Evolutionary conservation across 1,140 invertebrate genomes (phyloP).

Genomic region (Tetragonula clypearis): DNA sequence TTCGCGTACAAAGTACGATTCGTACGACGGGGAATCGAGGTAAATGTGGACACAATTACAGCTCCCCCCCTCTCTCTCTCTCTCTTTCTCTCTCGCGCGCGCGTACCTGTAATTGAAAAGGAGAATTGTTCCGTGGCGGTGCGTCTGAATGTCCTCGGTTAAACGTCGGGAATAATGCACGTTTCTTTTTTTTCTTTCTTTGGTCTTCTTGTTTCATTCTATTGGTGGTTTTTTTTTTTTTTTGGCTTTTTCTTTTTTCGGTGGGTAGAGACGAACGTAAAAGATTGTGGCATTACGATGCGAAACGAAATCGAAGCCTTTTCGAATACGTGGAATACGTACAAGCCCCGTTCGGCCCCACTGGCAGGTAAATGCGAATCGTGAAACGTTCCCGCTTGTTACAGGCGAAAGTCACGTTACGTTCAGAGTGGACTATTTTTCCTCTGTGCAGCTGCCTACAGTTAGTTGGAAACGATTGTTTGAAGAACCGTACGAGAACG

Average conservation of each 20-base stretch:
- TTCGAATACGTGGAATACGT: neutral
- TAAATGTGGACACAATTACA: constrained; percentile 14
- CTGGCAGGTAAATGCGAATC: neutral
- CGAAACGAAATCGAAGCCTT: neutral
- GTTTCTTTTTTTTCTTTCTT: neutral
- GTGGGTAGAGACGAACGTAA: no score
- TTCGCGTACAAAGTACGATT: neutral
- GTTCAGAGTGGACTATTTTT: neutral
- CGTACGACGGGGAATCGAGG: neutral
- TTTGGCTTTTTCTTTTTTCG: no score
- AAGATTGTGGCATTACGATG: neutral
- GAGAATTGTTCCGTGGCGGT: neutral
- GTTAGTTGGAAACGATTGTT: neutral
- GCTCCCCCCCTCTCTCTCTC: neutral
- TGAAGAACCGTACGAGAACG: neutral
- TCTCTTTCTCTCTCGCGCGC: no score
- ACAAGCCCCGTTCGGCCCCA: neutral
- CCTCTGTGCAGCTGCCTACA: neutral
- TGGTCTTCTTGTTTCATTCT: neutral
- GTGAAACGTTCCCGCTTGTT: neutral
- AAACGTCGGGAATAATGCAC: constrained; percentile 25
- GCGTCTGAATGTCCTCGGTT: constrained; percentile 14
- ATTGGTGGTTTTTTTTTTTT: neutral
- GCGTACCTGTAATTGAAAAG: constrained; percentile 6
- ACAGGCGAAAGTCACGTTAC: neutral